Base-by-base conservation (phyloP, 2,888 invertebrate species). In the Caenorhabditis panamensis region DNA sequence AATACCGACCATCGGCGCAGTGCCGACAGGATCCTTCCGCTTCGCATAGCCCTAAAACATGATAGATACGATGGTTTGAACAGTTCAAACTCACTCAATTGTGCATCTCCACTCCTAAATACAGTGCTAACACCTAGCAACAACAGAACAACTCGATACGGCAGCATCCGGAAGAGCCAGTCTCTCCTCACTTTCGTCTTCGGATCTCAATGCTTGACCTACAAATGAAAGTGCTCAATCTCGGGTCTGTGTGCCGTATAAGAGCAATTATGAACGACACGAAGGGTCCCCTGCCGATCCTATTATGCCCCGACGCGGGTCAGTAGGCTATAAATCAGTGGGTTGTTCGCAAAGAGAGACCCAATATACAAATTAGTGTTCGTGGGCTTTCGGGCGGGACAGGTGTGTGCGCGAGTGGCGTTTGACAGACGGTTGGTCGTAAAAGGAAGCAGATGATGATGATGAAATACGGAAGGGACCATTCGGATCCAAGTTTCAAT, bases 1-100 rank as follows among this genome's bases (percentile, higher is more conserved):
- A 84, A 54, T 86, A 86, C 26, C 86, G 68, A 22, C 71, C 80
- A 54, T 86, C 86, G 13, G 82, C 75, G 63, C 86, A 86, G 54
- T 82, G 83, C 16, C 85, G 66, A 61, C 86, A 86, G 8, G 78
- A 77, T 22, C 84, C 85, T 41, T 83, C 82, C 16, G 84, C 80
- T 76, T 86, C 85, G 37, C 86, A 86, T 36, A 85, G 54, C 51
- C 86, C 86, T 86, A 56, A 2, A 41, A 31, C n/a, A n/a, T n/a
- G n/a, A n/a, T n/a, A n/a, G n/a, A n/a, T n/a, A n/a, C n/a, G n/a
- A n/a, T n/a, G n/a, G n/a, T n/a, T 49, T 18, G 5, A 36, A 72
- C 24, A 16, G 18, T n/a, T 13, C 54, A 28, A 63, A 73, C 72
- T 68, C n/a, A 79, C 79, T 79, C 28, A 79, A 68, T 49, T 79